Evolutionary conservation across 2,113 vertebrate species (phyloP).

Genomic region (Cheilinus undulatus): DNA sequence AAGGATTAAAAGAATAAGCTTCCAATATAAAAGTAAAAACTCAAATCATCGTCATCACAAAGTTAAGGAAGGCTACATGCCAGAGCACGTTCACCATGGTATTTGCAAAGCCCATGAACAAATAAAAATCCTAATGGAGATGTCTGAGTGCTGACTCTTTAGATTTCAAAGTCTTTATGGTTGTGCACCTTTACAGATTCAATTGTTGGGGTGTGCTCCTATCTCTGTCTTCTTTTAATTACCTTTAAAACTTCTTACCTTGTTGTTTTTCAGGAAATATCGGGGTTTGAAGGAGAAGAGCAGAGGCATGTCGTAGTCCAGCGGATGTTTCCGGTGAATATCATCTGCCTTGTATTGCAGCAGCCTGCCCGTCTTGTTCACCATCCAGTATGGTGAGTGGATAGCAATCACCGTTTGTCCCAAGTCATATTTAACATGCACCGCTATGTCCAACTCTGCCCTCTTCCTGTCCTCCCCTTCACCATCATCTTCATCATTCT

Average conservation of each 20-base stretch:
- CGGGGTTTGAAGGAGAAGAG: constrained; percentile 97
- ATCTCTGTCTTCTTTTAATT: neutral
- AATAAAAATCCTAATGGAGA: no score
- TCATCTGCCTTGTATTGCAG: constrained; percentile 98
- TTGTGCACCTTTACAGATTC: no score
- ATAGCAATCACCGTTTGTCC: constrained; percentile 89
- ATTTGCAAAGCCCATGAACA: no score
- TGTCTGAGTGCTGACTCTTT: no score
- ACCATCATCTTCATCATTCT: constrained; percentile 71
- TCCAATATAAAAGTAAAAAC: neutral
- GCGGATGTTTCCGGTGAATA: constrained; percentile 95
- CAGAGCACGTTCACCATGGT: no score
- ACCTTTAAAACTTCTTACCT: constrained; percentile 81
- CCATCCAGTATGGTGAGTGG: constrained; percentile 98
- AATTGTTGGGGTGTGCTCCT: no score
- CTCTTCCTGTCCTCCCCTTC: constrained; percentile 62
- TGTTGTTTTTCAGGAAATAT: constrained; percentile 94
- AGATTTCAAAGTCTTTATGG: no score
- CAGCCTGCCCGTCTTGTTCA: constrained; percentile 94
- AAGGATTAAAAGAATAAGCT: constrained; percentile 26
- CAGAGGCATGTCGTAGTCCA: constrained; percentile 92
- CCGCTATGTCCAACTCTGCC: constrained; percentile 91
- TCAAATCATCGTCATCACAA: no score
- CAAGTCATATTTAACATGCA: constrained; percentile 89
- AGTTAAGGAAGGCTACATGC: no score